Evolutionary conservation across 2,888 invertebrate species (phyloP), one percentile per base, ranked within the genome.

Genomic region (Aporophyla lueneburgensis): DNA sequence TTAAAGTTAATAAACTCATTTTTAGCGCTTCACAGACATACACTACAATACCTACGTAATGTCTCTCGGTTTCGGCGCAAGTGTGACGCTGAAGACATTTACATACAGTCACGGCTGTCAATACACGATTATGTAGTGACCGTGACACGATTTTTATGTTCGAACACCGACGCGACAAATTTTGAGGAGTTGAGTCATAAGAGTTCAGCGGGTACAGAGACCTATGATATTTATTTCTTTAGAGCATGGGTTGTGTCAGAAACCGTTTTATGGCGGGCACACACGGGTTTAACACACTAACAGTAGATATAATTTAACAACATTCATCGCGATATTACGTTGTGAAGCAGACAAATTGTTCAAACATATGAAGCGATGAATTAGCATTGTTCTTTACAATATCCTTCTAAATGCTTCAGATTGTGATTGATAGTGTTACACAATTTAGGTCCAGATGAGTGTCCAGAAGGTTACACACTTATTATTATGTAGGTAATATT

Each of bases 101-200:
- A 86, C 88, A 91, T 89, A 89, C 77, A 89, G 92, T 90, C 90
- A 92, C 91, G 92, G 90, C 87, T 91, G 91, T 91, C 93, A 91
- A 91, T 91, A 89, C 85, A 87, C 89, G 89, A 88, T 91, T 89
- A 91, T 90, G 89, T 88, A 81, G 81, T 90, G 94, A 90, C 95
- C 95, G 87, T 95, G 95, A 95, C 95, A 95, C 89, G 86, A 90
- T 92, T 94, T 90, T 85, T 78, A 75, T 88, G 87, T 88, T 78
- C 84, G 85, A 85, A 86, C 85, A 85, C 77, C 77, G 81, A 81
- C 84, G 85, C 87, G 70, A 89, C 79, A 69, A 75, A 82, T 83
- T 78, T 86, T 75, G 49, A 68, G 19, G 33, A 43, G 69, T 62
- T 69, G 61, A 78, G 76, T 75, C 68, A 87, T 75, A 66, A 68